A percentile compares a stretch with the other conserved stretches of the same genome.
Conservation (phyloP, 2,888 invertebrate species). For the Polydrusus tereticollis region DNA sequence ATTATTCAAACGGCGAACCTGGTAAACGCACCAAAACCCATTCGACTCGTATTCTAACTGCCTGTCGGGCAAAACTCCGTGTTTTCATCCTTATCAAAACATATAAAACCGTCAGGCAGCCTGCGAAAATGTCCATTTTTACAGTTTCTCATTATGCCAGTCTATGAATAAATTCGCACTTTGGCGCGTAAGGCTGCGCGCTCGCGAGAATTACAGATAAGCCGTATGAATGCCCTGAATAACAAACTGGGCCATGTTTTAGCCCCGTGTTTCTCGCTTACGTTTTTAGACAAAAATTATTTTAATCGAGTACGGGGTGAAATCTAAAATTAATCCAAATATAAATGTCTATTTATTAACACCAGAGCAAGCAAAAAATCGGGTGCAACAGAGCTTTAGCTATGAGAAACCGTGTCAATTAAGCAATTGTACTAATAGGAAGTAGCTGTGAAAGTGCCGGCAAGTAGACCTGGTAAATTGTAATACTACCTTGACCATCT, state of each 20-base stretch:
- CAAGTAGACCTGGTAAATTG: no score
- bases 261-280: constrained; percentile 51
- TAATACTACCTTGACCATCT: no score
- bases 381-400: no score
- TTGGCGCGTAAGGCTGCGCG: constrained; percentile 64
- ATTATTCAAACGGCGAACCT: constrained; percentile 41
- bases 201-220: constrained; percentile 66
- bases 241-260: constrained; percentile 64
- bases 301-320: constrained; percentile 60
- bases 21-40: constrained; percentile 45
- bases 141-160: constrained; percentile 71
- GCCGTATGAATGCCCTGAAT: constrained; percentile 60
- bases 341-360: no score
- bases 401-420: no score
- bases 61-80: constrained; percentile 64
- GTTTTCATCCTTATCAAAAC: constrained; percentile 70
- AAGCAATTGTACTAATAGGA: no score
- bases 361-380: no score
- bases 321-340: neutral
- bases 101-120: constrained; percentile 66
- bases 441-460: no score
- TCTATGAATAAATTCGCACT: constrained; percentile 72
- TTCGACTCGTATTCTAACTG: constrained; percentile 53
- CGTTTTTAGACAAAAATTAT: constrained; percentile 53
- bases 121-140: constrained; percentile 70